Base-by-base conservation (phyloP, 2,797 vertebrate species). In the Sylvia borin region DNA sequence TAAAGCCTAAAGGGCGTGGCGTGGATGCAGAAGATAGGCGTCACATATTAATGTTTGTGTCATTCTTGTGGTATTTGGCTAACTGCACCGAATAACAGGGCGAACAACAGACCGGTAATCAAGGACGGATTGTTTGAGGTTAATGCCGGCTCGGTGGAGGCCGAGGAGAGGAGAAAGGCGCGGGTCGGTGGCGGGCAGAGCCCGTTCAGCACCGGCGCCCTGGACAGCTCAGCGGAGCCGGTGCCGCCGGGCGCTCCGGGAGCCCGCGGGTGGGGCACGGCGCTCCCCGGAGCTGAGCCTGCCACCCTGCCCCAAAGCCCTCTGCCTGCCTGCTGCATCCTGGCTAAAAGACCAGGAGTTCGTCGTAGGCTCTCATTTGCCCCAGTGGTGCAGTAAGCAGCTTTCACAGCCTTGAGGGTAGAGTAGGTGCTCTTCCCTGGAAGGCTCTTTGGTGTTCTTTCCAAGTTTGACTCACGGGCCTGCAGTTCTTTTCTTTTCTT, bases 261-360 rank as follows among this genome's bases (percentile, higher is more conserved):
- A 3, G 29, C 54, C 6, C 12, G 47, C 22, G 8, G 16, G 3
- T 1, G 14, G 36, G 8, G 11, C 24, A 1, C 26, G 7, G 17
- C 11, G 2, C 13, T 7, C 20, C 0, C 32, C 2, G 38, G 6
- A 11, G 1, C 1, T 2, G 16, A 2, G 0, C 5, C 0, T 2
- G 47, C 36, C 51, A 0, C 21, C 9, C 61, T 5, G 16, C 11
- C 47, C 45, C 34, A 4, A 0, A 29, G 62, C 45, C 6, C 19
- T 4, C 77, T 26, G 45, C 0, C 8, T 31, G 55, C 1, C 21
- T 29, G 0, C 42, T 3, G 20, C 13, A 5, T 12, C 17, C 20
- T 36, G 0, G 2, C 6, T 4, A 11, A 17, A 51, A 64, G 3
- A 17, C 13, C 31, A 5, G 16, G 11, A 31, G 9, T 26, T 36